These are phyloP conservation scores for Drosophila pandora DNA, from an alignment of 1,140 invertebrate species.

Conservation along the genomic window DNA sequence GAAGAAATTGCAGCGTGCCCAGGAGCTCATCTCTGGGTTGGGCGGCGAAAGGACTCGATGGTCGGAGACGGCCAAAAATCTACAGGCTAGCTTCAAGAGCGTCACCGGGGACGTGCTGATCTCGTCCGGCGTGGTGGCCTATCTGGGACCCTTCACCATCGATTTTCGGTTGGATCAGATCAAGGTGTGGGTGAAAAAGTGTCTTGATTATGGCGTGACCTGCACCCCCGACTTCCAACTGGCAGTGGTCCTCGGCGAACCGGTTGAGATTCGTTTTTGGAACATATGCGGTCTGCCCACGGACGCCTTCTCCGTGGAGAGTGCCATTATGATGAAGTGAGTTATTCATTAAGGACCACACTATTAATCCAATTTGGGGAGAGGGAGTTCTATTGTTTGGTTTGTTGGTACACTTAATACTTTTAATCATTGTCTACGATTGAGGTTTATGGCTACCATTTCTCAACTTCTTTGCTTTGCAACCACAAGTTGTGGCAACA, in stretches of 20 bases:
- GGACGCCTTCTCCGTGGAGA: conserved; percentile 96
- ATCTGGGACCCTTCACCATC: conserved; percentile 95
- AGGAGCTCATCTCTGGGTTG: conserved; percentile 95
- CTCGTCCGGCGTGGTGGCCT: conserved; percentile 94
- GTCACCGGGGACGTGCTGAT: conserved; percentile 93
- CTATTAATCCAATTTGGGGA: background rate
- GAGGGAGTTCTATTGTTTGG: background rate
- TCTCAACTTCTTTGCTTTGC: background rate
- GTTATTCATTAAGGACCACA: conserved; percentile 16
- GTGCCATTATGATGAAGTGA: conserved; percentile 94
- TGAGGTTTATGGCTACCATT: conserved; percentile 3
- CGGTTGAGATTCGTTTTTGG: conserved; percentile 95
- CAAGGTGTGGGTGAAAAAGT: conserved; percentile 89
- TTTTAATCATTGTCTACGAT: background rate
- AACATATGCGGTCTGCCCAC: conserved; percentile 95
- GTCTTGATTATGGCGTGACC: conserved; percentile 88
- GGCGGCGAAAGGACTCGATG: conserved; percentile 93
- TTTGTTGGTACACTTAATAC: background rate
- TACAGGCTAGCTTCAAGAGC: conserved; percentile 89
- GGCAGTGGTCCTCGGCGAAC: conserved; percentile 92
- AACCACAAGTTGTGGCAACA: conserved; percentile 46
- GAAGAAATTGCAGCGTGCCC: conserved; percentile 95
- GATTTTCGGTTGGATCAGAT: conserved; percentile 87
- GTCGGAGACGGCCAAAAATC: conserved; percentile 89
- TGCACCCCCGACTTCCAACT: conserved; percentile 90